Conservation (phyloP, 2,888 invertebrate species). For the Caenorhabditis sp. region DNA sequence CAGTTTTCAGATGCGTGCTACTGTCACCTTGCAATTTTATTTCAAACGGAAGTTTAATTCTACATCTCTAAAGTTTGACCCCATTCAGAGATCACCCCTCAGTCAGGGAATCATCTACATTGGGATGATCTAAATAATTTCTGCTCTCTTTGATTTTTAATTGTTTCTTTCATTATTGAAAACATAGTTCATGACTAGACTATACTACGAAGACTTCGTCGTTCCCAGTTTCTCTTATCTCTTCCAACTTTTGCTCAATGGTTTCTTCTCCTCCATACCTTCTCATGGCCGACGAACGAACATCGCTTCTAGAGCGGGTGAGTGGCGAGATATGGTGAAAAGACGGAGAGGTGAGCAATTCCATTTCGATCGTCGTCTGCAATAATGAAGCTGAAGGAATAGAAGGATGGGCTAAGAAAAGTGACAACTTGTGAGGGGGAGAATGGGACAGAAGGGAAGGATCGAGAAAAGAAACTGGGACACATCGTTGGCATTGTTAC, state of each 20-base stretch:
- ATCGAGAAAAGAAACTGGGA: constrained; percentile 61
- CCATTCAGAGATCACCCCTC: too few relatives aligned
- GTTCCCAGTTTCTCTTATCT: constrained; percentile 31
- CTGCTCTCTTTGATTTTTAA: not conserved
- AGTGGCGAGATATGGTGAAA: constrained; percentile 82
- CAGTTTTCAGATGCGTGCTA: too few relatives aligned
- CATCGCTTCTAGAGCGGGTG: constrained; percentile 75
- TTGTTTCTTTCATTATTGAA: not conserved
- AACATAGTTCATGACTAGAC: constrained; percentile 33
- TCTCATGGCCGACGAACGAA: constrained; percentile 70
- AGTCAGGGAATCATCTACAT: not conserved
- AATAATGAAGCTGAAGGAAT: constrained; percentile 23
- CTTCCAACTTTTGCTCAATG: not conserved
- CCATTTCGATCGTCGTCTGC: constrained; percentile 70
- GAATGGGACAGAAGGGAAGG: constrained; percentile 21
- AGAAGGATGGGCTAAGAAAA: not conserved
- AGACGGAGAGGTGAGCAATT: constrained; percentile 76
- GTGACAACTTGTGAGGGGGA: constrained; percentile 13
- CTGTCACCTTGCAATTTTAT: too few relatives aligned
- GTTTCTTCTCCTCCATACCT: constrained; percentile 55
- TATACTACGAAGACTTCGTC: constrained; percentile 44
- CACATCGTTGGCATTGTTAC: constrained; percentile 66
- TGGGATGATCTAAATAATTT: constrained; percentile 1
- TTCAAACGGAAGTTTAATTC: too few relatives aligned
- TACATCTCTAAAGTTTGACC: too few relatives aligned